phyloP scores from a whole-genome alignment of 2,888 invertebrate species.

The Gryllus longicercus region DNA sequence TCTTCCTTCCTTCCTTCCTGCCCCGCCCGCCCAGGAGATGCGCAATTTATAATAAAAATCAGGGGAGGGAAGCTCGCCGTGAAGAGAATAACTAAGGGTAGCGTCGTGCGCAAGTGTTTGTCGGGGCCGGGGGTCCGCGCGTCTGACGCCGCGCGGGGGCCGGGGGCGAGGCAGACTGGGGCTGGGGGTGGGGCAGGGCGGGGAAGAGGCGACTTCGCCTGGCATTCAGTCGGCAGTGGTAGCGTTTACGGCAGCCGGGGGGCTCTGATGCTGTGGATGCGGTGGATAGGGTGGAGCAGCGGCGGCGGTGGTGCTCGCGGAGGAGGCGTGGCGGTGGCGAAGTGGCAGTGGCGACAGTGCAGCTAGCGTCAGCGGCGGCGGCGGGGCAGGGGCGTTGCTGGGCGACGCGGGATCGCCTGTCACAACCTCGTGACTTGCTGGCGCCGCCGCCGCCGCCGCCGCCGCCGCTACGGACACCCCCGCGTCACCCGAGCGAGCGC shows the following conservation, averaged over 20 bases:
- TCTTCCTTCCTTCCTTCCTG: neutral
- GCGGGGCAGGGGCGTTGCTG: neutral
- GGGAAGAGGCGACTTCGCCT: neutral
- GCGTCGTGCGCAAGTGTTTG: neutral
- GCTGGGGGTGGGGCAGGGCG: neutral
- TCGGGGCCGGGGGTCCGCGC: neutral
- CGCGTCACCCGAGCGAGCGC: neutral
- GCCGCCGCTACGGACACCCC: too few relatives aligned
- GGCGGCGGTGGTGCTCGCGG: neutral
- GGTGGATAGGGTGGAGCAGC: neutral
- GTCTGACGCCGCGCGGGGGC: neutral
- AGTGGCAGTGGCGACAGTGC: neutral
- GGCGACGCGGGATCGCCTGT: constrained; percentile 17
- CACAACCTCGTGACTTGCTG: neutral
- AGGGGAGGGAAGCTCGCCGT: constrained; percentile 5
- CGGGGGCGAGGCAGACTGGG: neutral
- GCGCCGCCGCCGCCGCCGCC: neutral
- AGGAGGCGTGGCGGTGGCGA: neutral
- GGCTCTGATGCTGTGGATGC: neutral
- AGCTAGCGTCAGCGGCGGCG: neutral
- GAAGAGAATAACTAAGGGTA: constrained; percentile 17
- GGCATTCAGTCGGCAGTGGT: neutral
- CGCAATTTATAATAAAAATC: constrained; percentile 17
- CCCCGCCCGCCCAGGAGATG: neutral
- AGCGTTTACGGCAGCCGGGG: too few relatives aligned